Percentiles rank a stretch among this genome's conserved stretches.
Evolutionary conservation across 1,140 invertebrate species (phyloP).

Genomic region (Calliopsis andreniformis): DNA sequence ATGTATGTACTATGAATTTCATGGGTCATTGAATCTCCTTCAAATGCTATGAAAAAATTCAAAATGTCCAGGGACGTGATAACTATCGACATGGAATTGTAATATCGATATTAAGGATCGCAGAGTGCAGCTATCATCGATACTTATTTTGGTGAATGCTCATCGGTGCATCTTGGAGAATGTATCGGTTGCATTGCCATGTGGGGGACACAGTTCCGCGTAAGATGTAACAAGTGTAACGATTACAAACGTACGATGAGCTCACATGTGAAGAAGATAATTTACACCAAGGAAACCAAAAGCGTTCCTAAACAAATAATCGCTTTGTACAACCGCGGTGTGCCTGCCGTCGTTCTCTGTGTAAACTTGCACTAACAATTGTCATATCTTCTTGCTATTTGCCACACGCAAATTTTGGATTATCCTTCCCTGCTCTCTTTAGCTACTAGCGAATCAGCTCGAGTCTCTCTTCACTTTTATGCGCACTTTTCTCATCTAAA

Average conservation of each 20-base stretch:
- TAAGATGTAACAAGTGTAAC: slow-evolving; percentile 43
- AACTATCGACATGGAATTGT: no score
- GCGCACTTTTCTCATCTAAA: background rate
- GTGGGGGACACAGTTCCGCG: slow-evolving; percentile 28
- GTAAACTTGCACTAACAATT: slow-evolving; percentile 60
- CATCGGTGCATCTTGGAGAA: no score
- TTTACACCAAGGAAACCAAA: slow-evolving; percentile 66
- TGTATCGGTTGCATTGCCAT: slow-evolving; percentile 6
- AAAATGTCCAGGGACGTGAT: no score
- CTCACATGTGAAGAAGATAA: slow-evolving; percentile 70
- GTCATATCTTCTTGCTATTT: slow-evolving; percentile 53
- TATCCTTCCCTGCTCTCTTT: background rate
- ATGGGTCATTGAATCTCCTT: no score
- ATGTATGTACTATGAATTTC: no score
- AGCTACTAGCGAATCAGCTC: background rate
- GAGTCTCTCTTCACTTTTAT: background rate
- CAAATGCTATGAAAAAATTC: no score
- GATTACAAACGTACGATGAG: slow-evolving; percentile 62
- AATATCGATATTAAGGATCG: no score
- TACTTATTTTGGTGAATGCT: background rate
- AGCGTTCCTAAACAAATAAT: slow-evolving; percentile 64
- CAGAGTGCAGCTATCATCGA: background rate
- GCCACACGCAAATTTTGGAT: slow-evolving; percentile 47
- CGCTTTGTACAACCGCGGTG: slow-evolving; percentile 48
- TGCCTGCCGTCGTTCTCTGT: slow-evolving; percentile 38